Evolutionary conservation across 2,888 invertebrate species (phyloP).

Genomic region (Lasioglossum calceatum): DNA sequence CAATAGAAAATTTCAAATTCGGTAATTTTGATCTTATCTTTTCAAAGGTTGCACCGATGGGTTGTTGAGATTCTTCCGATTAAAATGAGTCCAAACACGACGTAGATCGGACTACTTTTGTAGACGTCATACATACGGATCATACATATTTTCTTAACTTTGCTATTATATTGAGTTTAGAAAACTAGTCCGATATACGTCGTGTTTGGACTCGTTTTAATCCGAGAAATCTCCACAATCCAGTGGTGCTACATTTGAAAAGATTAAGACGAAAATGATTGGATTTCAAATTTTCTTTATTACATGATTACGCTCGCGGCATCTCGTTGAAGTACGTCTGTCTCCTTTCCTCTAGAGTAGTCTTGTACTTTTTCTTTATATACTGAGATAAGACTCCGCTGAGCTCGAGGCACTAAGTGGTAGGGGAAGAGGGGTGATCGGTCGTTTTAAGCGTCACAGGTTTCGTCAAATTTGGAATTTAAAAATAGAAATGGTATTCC

Average conservation of each 20-base stretch:
- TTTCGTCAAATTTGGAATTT: background rate
- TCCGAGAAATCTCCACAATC: background rate
- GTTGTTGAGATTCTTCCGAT: background rate
- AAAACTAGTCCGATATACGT: background rate
- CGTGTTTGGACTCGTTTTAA: background rate
- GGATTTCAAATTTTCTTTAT: background rate
- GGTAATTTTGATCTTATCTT: background rate
- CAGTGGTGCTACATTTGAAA: fast-evolving
- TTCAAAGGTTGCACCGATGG: fast-evolving
- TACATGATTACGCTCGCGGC: no score
- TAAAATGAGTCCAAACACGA: background rate
- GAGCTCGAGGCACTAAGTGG: background rate
- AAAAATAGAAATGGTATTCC: no score
- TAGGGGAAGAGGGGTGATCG: background rate
- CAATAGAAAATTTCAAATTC: background rate
- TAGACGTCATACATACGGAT: background rate
- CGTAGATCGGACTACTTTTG: background rate
- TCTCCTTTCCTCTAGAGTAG: background rate
- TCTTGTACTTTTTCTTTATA: background rate
- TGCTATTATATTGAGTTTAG: background rate
- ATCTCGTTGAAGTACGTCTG: no score
- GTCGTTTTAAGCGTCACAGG: background rate
- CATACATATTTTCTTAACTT: background rate
- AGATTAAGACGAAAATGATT: background rate
- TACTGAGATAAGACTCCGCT: background rate